Percentiles rank a stretch among this genome's conserved stretches.
Evolutionary conservation across 2,888 invertebrate species (phyloP).

Genomic region (Perithous albicinctus): DNA sequence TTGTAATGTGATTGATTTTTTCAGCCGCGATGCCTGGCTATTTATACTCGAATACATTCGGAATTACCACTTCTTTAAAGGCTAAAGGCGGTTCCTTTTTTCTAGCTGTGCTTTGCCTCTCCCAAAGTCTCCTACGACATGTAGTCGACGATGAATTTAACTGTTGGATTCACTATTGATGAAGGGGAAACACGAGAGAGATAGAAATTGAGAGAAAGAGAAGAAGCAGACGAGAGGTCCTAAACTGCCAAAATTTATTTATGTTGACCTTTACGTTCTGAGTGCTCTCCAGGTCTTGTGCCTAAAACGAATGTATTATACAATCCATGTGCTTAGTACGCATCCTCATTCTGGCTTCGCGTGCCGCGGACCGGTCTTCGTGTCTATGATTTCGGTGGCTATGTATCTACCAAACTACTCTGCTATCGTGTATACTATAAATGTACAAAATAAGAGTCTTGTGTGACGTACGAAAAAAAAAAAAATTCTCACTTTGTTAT

Average conservation of each 20-base stretch:
- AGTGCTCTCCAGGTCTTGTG: constrained; percentile 12
- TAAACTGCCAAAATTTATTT: constrained; percentile 65
- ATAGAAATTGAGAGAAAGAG: constrained; percentile 3
- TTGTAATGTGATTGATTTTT: constrained; percentile 75
- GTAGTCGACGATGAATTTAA: not conserved
- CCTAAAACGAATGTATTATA: constrained; percentile 38
- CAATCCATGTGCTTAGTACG: constrained; percentile 11
- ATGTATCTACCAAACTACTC: not conserved
- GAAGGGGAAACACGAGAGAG: not conserved
- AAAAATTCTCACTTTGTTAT: not conserved
- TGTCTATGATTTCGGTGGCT: constrained; percentile 24
- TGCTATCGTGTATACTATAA: not conserved
- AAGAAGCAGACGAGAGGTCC: constrained; percentile 37
- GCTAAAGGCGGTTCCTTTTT: not conserved
- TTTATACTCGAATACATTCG: constrained; percentile 77
- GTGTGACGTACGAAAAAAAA: not conserved
- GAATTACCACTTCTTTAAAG: constrained; percentile 74
- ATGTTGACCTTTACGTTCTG: constrained; percentile 66
- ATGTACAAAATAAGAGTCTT: not conserved
- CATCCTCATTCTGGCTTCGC: constrained; percentile 5
- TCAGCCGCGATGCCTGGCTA: constrained; percentile 70
- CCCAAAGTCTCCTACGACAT: constrained; percentile 16
- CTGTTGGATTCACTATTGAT: not conserved
- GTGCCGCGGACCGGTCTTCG: constrained; percentile 43
- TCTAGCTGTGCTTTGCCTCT: not conserved